Percentiles rank a stretch among this genome's conserved stretches.
Conservation (phyloP, 1,140 invertebrate species). For the Ditylenchus dipsaci region DNA sequence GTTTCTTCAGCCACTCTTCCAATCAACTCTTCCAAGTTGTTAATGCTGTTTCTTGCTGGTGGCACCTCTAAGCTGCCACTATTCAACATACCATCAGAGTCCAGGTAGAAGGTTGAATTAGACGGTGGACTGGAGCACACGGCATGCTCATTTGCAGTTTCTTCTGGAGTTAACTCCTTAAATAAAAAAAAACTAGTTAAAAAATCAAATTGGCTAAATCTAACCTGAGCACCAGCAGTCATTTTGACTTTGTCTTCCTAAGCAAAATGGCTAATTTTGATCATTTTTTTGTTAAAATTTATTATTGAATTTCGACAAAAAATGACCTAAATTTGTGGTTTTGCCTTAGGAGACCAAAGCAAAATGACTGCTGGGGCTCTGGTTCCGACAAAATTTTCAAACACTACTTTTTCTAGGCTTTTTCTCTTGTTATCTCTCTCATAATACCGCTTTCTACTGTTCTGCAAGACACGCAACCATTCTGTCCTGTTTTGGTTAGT, state of each 20-base stretch:
- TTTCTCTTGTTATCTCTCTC: slow-evolving; percentile 3
- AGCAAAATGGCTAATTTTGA: too few species aligned
- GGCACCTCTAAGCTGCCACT: slow-evolving; percentile 23
- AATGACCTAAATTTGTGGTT: neutral
- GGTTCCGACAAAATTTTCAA: neutral
- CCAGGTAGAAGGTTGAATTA: slow-evolving; percentile 30
- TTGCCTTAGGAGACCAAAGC: too few species aligned
- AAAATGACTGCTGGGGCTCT: neutral
- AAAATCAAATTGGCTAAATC: neutral
- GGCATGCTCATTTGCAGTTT: neutral
- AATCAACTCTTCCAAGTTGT: neutral
- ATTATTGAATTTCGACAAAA: slow-evolving; percentile 7
- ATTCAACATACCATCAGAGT: slow-evolving; percentile 25
- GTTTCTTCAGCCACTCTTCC: slow-evolving; percentile 11
- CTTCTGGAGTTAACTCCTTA: neutral
- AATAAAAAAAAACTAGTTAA: neutral
- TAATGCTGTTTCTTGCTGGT: slow-evolving; percentile 10
- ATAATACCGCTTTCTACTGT: slow-evolving; percentile 30
- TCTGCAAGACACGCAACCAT: slow-evolving; percentile 27
- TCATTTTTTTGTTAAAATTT: too few species aligned
- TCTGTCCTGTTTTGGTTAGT: slow-evolving; percentile 22
- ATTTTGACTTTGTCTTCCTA: too few species aligned
- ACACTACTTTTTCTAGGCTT: neutral
- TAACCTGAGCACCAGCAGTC: too few species aligned
- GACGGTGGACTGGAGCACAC: neutral